phyloP scores from a whole-genome alignment of 2,797 vertebrate genomes.

The Euphonia xanthogaster region DNA sequence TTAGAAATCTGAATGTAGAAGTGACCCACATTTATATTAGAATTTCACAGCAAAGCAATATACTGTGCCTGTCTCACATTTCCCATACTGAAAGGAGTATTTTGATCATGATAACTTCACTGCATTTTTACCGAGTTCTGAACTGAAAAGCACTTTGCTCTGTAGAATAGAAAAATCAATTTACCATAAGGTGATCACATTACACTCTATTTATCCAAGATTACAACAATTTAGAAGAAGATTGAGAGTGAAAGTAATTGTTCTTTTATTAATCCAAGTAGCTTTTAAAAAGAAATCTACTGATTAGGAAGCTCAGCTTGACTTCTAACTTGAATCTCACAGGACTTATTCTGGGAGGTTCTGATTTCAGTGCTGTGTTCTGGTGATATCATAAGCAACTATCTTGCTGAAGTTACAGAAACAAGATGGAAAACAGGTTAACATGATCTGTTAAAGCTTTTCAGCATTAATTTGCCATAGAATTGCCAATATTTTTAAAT shows the following conservation, averaged over 20 bases:
- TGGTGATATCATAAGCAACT: neutral
- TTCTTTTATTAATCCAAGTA: conserved; percentile 60
- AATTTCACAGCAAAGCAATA: conserved; percentile 9
- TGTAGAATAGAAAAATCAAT: conserved; percentile 56
- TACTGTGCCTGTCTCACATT: neutral
- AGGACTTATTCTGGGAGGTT: neutral
- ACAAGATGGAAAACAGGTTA: neutral
- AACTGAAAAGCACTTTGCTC: conserved; percentile 21
- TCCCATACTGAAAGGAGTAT: neutral
- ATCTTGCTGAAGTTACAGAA: neutral
- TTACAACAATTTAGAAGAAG: conserved; percentile 63
- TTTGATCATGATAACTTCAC: neutral
- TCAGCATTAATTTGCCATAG: neutral
- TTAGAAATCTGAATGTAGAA: conserved; percentile 22
- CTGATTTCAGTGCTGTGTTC: neutral
- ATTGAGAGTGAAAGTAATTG: conserved; percentile 58
- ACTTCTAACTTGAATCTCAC: neutral
- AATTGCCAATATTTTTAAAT: neutral
- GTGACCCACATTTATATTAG: conserved; percentile 2
- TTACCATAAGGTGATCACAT: conserved; percentile 64
- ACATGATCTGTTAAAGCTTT: neutral
- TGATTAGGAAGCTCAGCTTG: conserved; percentile 24
- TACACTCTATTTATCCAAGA: conserved; percentile 68
- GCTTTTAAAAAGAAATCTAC: conserved; percentile 52
- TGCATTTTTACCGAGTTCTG: neutral